Base-by-base conservation (phyloP, 2,797 vertebrate genomes). In the Odontamblyopus lacepedii region DNA sequence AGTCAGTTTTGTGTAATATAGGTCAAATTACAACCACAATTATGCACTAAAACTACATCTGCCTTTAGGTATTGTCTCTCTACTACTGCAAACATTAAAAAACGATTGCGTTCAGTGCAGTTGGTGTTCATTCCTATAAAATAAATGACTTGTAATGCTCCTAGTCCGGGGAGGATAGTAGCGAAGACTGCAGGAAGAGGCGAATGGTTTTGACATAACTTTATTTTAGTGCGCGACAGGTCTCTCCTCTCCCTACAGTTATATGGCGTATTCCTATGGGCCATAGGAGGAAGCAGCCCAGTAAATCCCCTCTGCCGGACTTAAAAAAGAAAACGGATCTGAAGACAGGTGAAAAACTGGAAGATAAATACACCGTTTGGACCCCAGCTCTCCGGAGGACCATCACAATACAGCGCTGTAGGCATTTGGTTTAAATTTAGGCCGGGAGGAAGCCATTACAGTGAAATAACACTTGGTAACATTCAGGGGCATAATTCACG, bases 131-230 rank as follows among this genome's bases (percentile, higher is more conserved):
- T 96, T 97, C 96, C 96, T 95, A 95, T 95, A 94, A 94, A 96
- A 90, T 94, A 94, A 96, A 96, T 93, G 93, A 93, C 94, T 96
- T 96, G 96, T 96, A 97, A 97, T 95, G 96, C 95, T 96, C 94
- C 87, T 79, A 90, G 86, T 91, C 96, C 96, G 89, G 70, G 78
- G 96, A 95, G 96, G 94, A 94, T 88, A 87, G 93, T 93, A 93
- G 94, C 94, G 93, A 94, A 94, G 93, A 94, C 94, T 94, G 91
- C 96, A 96, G 95, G 96, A 97, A 96, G 95, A 96, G 92, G 85
- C 91, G 94, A 95, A 97, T 98, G 96, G 95, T 96, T 98, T 98
- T 98, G 96, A 97, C 96, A 98, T 96, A 95, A 91, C 88, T 91
- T 91, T 95, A 94, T 95, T 96, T 96, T 96, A 96, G 95, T 95